Conservation (phyloP, 2,888 invertebrate genomes). For the Ecliptopera silaceata region DNA sequence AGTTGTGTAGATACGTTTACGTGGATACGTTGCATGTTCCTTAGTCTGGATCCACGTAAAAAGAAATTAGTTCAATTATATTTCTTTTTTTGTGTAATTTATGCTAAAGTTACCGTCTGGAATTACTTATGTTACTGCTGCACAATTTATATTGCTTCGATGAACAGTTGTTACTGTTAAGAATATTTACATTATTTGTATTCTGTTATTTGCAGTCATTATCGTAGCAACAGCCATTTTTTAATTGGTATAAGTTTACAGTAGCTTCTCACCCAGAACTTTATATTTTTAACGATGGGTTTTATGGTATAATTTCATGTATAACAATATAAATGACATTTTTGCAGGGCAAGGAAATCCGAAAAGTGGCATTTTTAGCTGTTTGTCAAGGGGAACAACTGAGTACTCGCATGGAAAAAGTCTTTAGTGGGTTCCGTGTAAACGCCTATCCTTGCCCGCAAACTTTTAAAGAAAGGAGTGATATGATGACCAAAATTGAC, state of each 20-base stretch:
- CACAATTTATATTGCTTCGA: no score
- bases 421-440: constrained; percentile 94
- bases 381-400: constrained; percentile 94
- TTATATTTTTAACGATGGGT: no score
- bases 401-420: constrained; percentile 90
- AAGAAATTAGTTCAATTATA: background rate
- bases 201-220: no score
- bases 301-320: no score
- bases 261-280: no score
- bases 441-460: constrained; percentile 94
- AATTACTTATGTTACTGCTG: no score
- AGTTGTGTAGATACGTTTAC: constrained; percentile 10
- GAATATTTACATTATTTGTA: no score
- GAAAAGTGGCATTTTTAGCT: constrained; percentile 93
- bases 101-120: background rate
- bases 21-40: background rate
- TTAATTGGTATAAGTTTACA: no score
- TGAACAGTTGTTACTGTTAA: no score
- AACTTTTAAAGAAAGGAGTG: constrained; percentile 87
- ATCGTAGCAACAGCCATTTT: no score
- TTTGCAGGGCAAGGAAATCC: constrained; percentile 88
- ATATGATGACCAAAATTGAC: constrained; percentile 90
- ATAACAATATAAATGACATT: background rate
- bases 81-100: background rate
- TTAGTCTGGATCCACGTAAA: background rate